Conservation (phyloP, 2,113 vertebrate species). For the Panthera uncia region DNA sequence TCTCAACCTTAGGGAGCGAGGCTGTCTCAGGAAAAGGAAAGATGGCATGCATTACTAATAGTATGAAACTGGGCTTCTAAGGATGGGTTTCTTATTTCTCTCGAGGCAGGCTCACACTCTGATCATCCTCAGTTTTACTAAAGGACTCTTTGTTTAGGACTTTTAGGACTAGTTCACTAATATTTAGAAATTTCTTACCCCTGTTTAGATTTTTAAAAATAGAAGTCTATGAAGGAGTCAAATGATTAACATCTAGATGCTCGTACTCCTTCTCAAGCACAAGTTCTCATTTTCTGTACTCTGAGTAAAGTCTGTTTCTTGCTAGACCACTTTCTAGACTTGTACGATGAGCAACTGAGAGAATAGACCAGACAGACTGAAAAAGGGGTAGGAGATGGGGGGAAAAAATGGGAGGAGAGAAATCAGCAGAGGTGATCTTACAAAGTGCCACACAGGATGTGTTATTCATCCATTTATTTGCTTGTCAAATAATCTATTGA, state of each 20-base stretch:
- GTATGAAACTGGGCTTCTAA: background rate
- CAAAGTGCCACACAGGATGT: background rate
- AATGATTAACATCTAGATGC: background rate
- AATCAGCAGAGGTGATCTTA: background rate
- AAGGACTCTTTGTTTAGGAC: background rate
- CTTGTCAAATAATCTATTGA: background rate
- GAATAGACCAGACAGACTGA: background rate
- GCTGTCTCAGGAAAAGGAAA: background rate
- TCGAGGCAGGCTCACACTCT: background rate
- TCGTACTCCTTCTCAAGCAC: background rate
- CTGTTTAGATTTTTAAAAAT: background rate
- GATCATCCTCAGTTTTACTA: background rate
- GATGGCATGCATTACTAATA: background rate
- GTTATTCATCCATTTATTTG: background rate
- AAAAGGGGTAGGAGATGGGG: background rate
- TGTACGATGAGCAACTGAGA: background rate
- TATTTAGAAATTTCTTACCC: background rate
- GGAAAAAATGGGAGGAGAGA: background rate
- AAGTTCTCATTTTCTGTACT: background rate
- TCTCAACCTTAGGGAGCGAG: background rate
- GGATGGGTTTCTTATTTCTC: background rate
- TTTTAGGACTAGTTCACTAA: background rate
- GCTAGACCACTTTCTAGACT: background rate
- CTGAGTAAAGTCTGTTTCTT: background rate
- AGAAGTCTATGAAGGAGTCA: background rate